Percentiles rank a stretch among this genome's conserved stretches.
Conservation (phyloP, 2,113 vertebrate genomes). For the Puffinus mauretanicus region DNA sequence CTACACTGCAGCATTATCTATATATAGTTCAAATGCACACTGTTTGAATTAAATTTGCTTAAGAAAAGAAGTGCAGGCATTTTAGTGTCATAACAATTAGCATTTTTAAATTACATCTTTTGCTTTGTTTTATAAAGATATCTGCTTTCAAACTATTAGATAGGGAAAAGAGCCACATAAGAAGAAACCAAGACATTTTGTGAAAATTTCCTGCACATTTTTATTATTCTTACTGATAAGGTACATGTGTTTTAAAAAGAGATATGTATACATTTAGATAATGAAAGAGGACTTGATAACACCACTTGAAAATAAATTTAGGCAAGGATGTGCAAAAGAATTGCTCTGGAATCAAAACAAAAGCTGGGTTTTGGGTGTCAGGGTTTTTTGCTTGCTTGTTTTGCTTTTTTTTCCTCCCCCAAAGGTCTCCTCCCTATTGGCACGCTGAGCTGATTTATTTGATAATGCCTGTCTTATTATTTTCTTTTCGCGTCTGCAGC, state of each 20-base stretch:
- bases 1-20: neutral
- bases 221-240: neutral
- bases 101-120: neutral
- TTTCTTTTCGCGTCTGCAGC: neutral
- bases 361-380: too few species aligned
- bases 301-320: neutral
- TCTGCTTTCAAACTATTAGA: neutral
- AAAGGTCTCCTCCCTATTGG: neutral
- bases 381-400: neutral
- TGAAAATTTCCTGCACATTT: neutral
- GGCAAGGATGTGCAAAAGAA: neutral
- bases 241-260: neutral
- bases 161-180: neutral
- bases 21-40: accelerated
- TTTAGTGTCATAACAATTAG: too few species aligned
- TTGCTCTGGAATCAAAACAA: neutral
- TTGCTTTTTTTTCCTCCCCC: too few species aligned
- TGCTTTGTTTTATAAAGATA: neutral
- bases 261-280: neutral
- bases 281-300: neutral
- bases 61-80: neutral
- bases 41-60: too few species aligned
- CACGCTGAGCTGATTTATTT: neutral
- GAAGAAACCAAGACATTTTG: neutral
- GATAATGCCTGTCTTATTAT: too few species aligned